Percentiles rank a stretch among this genome's conserved stretches.
These are phyloP conservation scores for Falco columbarius DNA, from an alignment of 2,797 vertebrate genomes.

Conservation along the genomic window DNA sequence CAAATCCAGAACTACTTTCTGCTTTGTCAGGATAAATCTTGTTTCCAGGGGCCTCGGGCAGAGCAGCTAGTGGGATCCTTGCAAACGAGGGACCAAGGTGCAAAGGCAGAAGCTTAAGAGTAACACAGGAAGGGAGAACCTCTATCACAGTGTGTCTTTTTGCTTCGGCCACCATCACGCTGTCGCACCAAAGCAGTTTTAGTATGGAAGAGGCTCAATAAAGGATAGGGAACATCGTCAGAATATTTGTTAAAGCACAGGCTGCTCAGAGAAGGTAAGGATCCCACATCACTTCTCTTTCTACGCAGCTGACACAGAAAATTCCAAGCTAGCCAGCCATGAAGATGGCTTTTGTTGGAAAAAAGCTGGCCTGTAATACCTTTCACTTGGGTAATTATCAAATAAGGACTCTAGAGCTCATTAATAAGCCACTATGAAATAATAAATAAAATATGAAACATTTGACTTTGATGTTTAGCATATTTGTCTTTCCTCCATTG, in stretches of 20 bases:
- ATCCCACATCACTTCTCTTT: not conserved
- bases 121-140: not conserved
- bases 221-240: not conserved
- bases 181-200: not conserved
- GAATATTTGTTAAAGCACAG: not conserved
- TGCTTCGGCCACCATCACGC: not conserved
- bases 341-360: not conserved
- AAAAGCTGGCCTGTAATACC: not conserved
- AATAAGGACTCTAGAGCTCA: not conserved
- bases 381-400: not conserved
- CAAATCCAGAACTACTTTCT: not conserved
- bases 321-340: not conserved
- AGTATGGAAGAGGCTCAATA: not conserved
- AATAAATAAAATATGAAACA: slow-evolving; percentile 22
- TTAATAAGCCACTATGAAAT: not conserved
- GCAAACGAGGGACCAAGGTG: not conserved
- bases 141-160: not conserved
- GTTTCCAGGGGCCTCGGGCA: not conserved
- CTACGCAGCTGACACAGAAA: not conserved
- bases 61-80: not conserved
- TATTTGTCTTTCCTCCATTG: not conserved
- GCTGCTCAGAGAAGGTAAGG: not conserved
- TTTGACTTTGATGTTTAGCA: not conserved
- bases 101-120: not conserved
- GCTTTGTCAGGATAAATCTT: not conserved